phyloP scores from a whole-genome alignment of 1,140 invertebrate genomes.

The Coptotermes formosanus region DNA sequence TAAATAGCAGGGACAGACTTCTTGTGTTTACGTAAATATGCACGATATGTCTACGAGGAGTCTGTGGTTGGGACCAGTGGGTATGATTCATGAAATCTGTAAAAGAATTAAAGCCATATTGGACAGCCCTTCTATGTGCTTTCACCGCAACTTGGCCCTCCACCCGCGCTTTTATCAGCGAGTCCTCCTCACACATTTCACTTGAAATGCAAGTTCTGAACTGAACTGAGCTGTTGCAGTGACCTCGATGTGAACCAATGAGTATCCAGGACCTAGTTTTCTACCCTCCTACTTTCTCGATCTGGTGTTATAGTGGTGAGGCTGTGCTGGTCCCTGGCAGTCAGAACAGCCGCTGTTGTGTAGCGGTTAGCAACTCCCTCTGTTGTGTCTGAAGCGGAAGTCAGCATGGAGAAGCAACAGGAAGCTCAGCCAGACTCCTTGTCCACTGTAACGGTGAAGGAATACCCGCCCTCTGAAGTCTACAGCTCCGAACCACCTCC shows the following conservation, averaged over 20 bases:
- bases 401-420: constrained; percentile 40
- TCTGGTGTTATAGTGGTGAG: background rate
- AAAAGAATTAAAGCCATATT: too few relatives aligned
- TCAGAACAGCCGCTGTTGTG: constrained; percentile 7
- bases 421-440: constrained; percentile 36
- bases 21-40: too few relatives aligned
- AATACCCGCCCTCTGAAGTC: constrained; percentile 40
- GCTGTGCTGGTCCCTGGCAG: background rate
- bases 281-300: constrained; percentile 14
- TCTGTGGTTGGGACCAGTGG: too few relatives aligned
- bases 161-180: constrained; percentile 26
- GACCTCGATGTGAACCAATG: constrained; percentile 23
- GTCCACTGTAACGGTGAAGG: constrained; percentile 37
- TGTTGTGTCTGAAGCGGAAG: background rate
- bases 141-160: constrained; percentile 11
- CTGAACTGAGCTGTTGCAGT: background rate
- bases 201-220: background rate
- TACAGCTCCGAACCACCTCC: constrained; percentile 40
- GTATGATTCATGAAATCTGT: too few relatives aligned
- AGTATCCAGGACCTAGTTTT: constrained; percentile 17
- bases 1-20: too few relatives aligned
- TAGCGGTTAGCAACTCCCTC: background rate
- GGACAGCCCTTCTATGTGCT: background rate
- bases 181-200: constrained; percentile 1
- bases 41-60: too few relatives aligned